These are phyloP conservation scores for Epinotia demarniana DNA, from an alignment of 2,888 invertebrate genomes.

Conservation along the genomic window DNA sequence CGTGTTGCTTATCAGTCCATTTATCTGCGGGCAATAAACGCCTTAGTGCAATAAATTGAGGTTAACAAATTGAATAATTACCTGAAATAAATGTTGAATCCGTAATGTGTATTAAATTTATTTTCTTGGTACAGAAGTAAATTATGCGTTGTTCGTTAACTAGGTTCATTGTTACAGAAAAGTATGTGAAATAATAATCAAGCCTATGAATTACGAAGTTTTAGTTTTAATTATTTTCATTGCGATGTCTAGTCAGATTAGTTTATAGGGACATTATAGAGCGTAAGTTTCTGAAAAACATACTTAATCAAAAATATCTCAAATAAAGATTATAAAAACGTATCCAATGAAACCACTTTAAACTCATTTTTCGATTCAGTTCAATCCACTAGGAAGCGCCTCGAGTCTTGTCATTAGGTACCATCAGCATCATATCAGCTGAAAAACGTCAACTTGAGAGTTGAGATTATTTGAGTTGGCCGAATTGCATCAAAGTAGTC, in stretches of 20 bases:
- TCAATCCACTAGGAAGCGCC: too few species aligned
- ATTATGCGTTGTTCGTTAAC: constrained; percentile 16
- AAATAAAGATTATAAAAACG: too few species aligned
- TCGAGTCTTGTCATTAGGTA: too few species aligned
- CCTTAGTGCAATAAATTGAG: constrained; percentile 35
- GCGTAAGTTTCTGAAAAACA: too few species aligned
- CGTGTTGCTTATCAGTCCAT: constrained; percentile 95
- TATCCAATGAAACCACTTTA: too few species aligned
- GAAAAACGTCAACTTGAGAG: too few species aligned
- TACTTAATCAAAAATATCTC: too few species aligned
- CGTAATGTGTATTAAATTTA: constrained; percentile 36
- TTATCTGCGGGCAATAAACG: constrained; percentile 86
- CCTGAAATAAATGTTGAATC: constrained; percentile 38
- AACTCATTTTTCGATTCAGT: too few species aligned
- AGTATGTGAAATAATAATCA: neutral
- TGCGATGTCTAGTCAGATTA: neutral
- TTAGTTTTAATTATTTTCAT: neutral
- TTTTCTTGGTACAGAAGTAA: constrained; percentile 27
- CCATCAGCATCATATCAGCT: too few species aligned
- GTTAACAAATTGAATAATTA: constrained; percentile 42
- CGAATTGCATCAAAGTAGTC: too few species aligned
- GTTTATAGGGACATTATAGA: too few species aligned
- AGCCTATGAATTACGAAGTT: neutral
- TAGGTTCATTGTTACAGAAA: constrained; percentile 10
- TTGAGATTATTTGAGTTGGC: too few species aligned